Percentiles rank a stretch among this genome's conserved stretches.
phyloP scores from a whole-genome alignment of 2,888 invertebrate genomes.

The Empis livida region DNA sequence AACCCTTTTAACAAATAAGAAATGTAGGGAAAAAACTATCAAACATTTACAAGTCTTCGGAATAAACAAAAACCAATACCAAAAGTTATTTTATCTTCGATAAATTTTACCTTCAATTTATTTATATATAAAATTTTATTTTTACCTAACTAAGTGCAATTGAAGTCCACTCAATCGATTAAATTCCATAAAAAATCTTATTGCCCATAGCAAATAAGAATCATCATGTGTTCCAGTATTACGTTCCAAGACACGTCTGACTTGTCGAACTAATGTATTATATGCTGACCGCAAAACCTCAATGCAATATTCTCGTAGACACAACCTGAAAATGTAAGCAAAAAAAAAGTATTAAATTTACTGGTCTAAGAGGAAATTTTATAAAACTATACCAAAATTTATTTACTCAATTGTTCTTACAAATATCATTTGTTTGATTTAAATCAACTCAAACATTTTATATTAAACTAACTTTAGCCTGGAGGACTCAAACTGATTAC shows the following conservation, averaged over 20 bases:
- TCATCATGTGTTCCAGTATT: conserved; percentile 73
- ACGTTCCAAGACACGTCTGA: conserved; percentile 60
- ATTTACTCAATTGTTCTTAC: no score
- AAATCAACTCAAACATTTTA: background rate
- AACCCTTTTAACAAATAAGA: conserved; percentile 4
- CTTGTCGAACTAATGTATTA: conserved; percentile 81
- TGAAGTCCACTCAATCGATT: conserved; percentile 78
- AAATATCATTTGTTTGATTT: background rate
- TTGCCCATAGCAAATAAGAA: conserved; percentile 86
- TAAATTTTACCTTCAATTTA: no score
- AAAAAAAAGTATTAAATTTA: conserved; percentile 1
- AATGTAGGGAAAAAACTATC: no score
- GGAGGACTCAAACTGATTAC: no score
- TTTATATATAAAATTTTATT: conserved; percentile 5
- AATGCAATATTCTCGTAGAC: conserved; percentile 87
- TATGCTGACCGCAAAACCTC: conserved; percentile 87
- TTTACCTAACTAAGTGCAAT: conserved; percentile 77
- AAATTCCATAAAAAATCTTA: conserved; percentile 95
- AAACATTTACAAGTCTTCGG: background rate
- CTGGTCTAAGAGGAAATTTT: background rate
- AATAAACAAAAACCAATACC: background rate
- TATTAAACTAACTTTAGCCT: background rate
- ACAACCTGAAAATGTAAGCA: conserved; percentile 45
- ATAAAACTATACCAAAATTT: background rate
- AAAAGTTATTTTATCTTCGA: no score